Evolutionary conservation across 92 coral and sea anemone genomes (phyloP).

Genomic region (Actinostola sp.): DNA sequence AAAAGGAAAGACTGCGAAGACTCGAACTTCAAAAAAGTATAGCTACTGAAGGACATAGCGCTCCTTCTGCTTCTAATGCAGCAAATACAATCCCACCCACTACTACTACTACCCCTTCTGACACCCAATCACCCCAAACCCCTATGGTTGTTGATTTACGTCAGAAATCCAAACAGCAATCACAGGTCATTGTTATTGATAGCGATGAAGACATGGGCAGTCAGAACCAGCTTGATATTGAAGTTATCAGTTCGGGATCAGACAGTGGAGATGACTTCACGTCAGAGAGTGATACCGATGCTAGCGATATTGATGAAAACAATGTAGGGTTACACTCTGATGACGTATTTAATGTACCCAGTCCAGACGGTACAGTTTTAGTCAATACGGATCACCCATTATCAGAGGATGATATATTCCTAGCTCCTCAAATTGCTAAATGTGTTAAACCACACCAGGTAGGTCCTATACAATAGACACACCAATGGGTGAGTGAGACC

Average conservation of each 20-base stretch:
- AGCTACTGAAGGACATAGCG: conserved; percentile 25
- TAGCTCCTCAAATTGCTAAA: conserved; percentile 77
- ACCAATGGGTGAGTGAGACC: too few species aligned
- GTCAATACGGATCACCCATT: conserved; percentile 93
- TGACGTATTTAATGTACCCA: conserved; percentile 68
- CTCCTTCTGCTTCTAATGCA: not conserved
- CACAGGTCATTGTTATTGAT: conserved; percentile 81
- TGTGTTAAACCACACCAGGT: conserved; percentile 96
- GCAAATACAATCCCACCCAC: not conserved
- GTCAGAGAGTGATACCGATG: conserved; percentile 24
- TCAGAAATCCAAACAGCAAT: conserved; percentile 41
- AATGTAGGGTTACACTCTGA: conserved; percentile 88
- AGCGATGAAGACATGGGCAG: conserved; percentile 77
- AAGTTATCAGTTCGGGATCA: conserved; percentile 52
- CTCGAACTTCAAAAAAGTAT: conserved; percentile 91
- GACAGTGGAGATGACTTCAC: conserved; percentile 33
- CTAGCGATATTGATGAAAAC: conserved; percentile 66
- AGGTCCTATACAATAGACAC: not conserved
- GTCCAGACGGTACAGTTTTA: conserved; percentile 79
- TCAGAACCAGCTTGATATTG: conserved; percentile 22
- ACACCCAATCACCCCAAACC: conserved; percentile 27
- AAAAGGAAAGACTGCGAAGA: conserved; percentile 81
- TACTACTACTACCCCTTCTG: conserved; percentile 33
- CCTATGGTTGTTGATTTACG: conserved; percentile 78
- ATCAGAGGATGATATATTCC: conserved; percentile 82